Base-by-base conservation (phyloP, 2,888 invertebrate genomes). In the Zootermopsis nevadensis region DNA sequence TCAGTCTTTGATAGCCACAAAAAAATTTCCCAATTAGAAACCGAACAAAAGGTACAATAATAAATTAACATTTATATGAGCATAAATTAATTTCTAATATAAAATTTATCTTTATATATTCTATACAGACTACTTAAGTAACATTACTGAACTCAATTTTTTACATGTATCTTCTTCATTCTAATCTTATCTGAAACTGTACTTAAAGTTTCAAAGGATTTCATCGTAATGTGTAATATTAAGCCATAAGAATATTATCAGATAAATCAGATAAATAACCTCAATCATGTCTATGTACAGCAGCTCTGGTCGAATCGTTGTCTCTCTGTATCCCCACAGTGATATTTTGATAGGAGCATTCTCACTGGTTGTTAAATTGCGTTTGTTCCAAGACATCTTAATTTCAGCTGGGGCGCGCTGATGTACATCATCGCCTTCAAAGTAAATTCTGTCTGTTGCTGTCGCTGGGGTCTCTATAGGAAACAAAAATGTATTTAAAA, bases 291-390 rank as follows among this genome's bases (percentile, higher is more conserved):
- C 95, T 83, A 98, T 97, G 88, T 92, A 97, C 84, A 96, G 92
- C 76, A 98, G 90, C 87, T 97, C 94, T 0, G 98, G 98, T 77
- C 91, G 87, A 83, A 96, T 96, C 0, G 95, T 95, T 0, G 95
- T 95, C 89, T 98, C 98, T 80, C 95, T 93, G 90, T 98, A 98
- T 0, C 98, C 98, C 95, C 96, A 98, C 22, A 98, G 89, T 0
- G 96, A 95, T 86, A 98, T 95, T 86, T 94, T 93, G 0, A 98
- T 93, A 77, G 93, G 93, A 0, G 96, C 94, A 87, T 94, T 94
- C 55, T 92, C 90, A 88, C 96, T 96, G 60, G 93, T 93, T 0
- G 97, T 97, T 88, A 98, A 94, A 90, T 98, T 97, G 87, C 93
- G 94, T 48, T 93, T 93, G 87, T 95, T 94, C 98, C 98, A 98